A percentile compares a stretch with the other conserved stretches of the same genome.
Evolutionary conservation across 2,113 vertebrate species (phyloP).

Genomic region (Eira barbara): DNA sequence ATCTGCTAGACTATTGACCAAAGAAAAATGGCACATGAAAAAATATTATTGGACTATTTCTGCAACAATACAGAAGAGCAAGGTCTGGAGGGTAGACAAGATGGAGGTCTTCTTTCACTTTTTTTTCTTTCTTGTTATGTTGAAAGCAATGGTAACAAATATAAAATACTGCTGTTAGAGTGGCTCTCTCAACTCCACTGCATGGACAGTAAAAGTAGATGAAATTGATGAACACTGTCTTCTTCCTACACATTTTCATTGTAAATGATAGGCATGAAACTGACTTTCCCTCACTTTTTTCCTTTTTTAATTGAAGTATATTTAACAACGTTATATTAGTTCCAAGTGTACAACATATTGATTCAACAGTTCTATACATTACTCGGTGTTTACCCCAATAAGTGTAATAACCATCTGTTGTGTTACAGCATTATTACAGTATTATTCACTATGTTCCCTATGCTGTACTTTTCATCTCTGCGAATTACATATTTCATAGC

Average conservation of each 20-base stretch:
- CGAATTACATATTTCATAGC: background rate
- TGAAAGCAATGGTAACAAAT: background rate
- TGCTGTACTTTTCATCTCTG: background rate
- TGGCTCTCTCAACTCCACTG: background rate
- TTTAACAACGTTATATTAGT: background rate
- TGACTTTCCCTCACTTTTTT: background rate
- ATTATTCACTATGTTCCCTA: background rate
- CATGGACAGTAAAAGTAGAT: background rate
- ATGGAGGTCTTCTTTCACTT: background rate
- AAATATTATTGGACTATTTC: background rate
- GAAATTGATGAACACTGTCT: background rate
- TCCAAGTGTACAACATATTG: background rate
- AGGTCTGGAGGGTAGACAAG: background rate
- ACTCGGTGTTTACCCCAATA: background rate
- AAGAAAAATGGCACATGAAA: background rate
- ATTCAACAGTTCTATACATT: background rate
- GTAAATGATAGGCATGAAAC: constrained; percentile 8
- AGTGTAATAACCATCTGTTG: background rate
- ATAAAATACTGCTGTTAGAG: background rate
- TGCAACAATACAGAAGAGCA: background rate
- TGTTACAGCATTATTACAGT: background rate
- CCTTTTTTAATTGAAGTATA: background rate
- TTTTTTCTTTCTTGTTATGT: background rate
- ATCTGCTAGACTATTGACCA: background rate
- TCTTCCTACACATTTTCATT: background rate